phyloP scores from a whole-genome alignment of 1,140 invertebrate species.

The Amyelois transitella region DNA sequence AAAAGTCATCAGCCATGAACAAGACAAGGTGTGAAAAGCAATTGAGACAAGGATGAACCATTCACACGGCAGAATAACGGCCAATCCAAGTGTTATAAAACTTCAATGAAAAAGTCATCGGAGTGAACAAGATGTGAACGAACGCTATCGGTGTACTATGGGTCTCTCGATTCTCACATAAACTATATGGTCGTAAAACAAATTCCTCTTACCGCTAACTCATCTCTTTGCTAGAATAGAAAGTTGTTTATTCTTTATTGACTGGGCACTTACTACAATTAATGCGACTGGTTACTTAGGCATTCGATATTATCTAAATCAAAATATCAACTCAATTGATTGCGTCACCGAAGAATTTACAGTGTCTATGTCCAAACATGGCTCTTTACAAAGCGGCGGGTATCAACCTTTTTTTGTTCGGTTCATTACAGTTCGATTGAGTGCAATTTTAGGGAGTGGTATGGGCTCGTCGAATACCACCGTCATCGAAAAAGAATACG shows the following conservation, averaged over 20 bases:
- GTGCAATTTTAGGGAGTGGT: background rate
- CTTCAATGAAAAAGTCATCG: background rate
- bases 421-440: background rate
- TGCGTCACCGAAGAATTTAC: background rate
- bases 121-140: background rate
- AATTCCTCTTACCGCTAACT: constrained; percentile 6
- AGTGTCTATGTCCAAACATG: background rate
- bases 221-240: constrained; percentile 4
- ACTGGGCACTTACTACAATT: background rate
- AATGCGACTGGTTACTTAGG: constrained; percentile 1
- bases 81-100: background rate
- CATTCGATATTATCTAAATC: background rate
- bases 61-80: background rate
- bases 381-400: background rate
- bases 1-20: background rate
- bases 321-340: background rate
- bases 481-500: background rate
- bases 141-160: background rate
- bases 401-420: background rate
- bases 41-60: background rate
- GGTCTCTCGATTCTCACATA: background rate
- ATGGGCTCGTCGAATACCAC: background rate
- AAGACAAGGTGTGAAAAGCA: background rate
- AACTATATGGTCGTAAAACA: constrained; percentile 6
- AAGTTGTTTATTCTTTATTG: constrained; percentile 5